phyloP scores from a whole-genome alignment of 2,888 invertebrate genomes.

The Lampropteryx suffumata region DNA sequence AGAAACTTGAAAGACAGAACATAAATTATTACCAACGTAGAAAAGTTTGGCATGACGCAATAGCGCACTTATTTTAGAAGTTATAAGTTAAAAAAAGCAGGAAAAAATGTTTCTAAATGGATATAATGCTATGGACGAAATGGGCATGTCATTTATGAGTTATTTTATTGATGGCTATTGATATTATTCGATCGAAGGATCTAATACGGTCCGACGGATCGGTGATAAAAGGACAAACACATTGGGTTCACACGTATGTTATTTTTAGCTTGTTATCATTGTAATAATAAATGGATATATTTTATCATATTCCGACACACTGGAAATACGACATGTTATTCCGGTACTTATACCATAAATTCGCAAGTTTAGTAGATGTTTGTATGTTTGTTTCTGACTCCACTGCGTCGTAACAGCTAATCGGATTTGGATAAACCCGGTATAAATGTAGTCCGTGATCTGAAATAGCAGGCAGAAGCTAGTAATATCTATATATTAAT shows the following conservation, averaged over 20 bases:
- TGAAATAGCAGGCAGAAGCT: not conserved
- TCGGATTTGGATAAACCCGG: too few relatives aligned
- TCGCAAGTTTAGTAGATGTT: too few relatives aligned
- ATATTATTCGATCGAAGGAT: conserved; percentile 25
- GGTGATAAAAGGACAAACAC: conserved; percentile 7
- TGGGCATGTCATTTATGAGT: conserved; percentile 26
- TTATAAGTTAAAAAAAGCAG: too few relatives aligned
- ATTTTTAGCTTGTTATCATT: too few relatives aligned
- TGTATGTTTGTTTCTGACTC: too few relatives aligned
- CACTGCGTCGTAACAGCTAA: too few relatives aligned
- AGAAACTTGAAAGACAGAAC: not conserved
- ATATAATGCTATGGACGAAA: too few relatives aligned
- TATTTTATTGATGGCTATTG: conserved; percentile 24
- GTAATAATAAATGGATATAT: not conserved
- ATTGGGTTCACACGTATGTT: conserved; percentile 1
- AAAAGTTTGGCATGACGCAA: conserved; percentile 2
- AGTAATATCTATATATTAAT: too few relatives aligned
- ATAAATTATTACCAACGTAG: not conserved
- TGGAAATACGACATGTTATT: not conserved
- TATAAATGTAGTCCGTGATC: too few relatives aligned
- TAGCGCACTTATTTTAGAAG: not conserved
- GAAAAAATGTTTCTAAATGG: not conserved
- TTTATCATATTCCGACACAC: not conserved
- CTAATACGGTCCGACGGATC: conserved; percentile 32
- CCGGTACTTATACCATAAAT: too few relatives aligned